Evolutionary conservation across 2,888 invertebrate species (phyloP), one percentile per base, ranked within the genome.

Genomic region (Acrobasis consociella): DNA sequence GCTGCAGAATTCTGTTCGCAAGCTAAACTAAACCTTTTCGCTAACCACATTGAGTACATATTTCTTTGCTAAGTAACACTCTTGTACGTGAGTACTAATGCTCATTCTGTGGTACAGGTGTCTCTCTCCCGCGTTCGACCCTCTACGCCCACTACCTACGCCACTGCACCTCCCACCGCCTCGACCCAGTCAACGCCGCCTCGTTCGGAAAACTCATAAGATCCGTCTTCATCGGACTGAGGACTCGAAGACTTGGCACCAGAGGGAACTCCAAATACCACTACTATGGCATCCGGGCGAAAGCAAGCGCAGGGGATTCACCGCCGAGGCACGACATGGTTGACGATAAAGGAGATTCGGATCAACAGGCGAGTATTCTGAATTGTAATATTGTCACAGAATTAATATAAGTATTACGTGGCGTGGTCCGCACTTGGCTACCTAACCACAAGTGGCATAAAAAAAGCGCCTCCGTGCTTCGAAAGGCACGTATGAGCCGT

Each of bases 151-250:
- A 99, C 91, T 99, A 99, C 88, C 94, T 99, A 76, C 95, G 98
- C 22, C 99, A 99, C 89, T 99, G 99, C 88, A 94, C 95, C 52
- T 95, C 97, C 80, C 96, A 98, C 84, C 98, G 98, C 83, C 93
- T 99, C 71, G 99, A 99, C 85, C 99, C 99, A 0, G 99, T 99
- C 68, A 99, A 99, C 93, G 99, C 99, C 49, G 99, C 99, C 9
- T 99, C 99, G 46, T 99, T 99, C 93, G 99, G 99, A 67, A 99
- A 99, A 91, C 94, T 99, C 51, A 99, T 99, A 80, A 95, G 99
- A 65, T 99, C 99, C 3, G 99, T 99, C 67, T 99, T 99, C 93
- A 94, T 99, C 73, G 99, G 99, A 16, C 94, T 99, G 76, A 94
- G 99, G 69, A 99, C 99, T 72, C 94, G 99, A 65, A 94, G 99